Base-by-base conservation (phyloP, 1,140 invertebrate genomes). In the Diorhabda sublineata region DNA sequence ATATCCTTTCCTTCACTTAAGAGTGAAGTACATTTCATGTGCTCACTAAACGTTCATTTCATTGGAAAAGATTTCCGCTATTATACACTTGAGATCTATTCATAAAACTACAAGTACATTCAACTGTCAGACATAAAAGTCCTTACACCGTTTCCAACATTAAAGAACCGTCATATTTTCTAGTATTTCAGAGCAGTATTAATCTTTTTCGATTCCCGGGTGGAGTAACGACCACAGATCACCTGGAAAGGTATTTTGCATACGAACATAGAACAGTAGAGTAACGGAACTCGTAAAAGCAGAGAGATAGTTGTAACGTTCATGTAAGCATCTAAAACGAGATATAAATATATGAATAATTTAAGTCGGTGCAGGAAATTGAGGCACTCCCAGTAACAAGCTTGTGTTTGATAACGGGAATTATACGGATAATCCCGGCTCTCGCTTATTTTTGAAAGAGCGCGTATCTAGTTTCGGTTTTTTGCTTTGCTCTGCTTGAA, bases 321-420 rank as follows among this genome's bases (percentile, higher is more conserved):
- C 71, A 70, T 61, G 70, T 68, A 56, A 68, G 67, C 68, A 64
- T 11, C 69, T 52, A n/a, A 52, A 73, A 73, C 73, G 74, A 73
- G 71, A 73, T 73, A 73, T 75, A 73, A 52, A 63, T 64, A 61
- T 71, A 75, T 75, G 74, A 75, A 75, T 75, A 75, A 75, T 75
- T 75, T 75, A 75, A 71, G 68, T 65, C 47, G 42, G 57, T 64
- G 68, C 66, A 69, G 73, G 71, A 74, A 72, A 72, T 70, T 63
- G 62, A 66, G 68, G 52, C 64, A 56, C 66, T 67, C 64, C 42
- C 61, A 69, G 70, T 61, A 69, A 69, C 69, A 72, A 71, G 58
- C 58, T 65, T 52, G 64, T 64, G 67, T 68, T 47, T 59, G 71
- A 71, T 60, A 60, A 69, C 65, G 69, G 60, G 61, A 64, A 70